phyloP scores from a whole-genome alignment of 2,888 invertebrate genomes.

The Leucozona laternaria region DNA sequence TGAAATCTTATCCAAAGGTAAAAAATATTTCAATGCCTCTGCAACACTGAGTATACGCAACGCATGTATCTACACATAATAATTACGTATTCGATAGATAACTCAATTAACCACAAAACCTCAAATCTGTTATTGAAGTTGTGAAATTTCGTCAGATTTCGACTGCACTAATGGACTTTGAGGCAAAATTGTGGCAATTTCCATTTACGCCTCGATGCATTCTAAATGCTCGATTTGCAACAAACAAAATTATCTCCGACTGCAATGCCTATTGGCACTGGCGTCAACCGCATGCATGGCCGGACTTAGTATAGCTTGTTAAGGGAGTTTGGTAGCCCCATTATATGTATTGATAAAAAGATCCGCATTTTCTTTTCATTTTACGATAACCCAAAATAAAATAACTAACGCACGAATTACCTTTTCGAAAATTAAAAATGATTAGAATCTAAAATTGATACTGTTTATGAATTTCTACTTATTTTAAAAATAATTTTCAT shows the following conservation, averaged over 20 bases:
- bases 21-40: not conserved
- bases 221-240: not conserved
- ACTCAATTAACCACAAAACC: not conserved
- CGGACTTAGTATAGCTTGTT: not conserved
- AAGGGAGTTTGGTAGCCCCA: not conserved
- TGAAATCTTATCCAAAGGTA: not conserved
- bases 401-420: too few relatives aligned
- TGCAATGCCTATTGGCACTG: not conserved
- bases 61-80: too few relatives aligned
- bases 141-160: not conserved
- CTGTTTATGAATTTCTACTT: too few relatives aligned
- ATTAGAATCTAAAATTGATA: too few relatives aligned
- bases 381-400: too few relatives aligned
- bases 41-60: not conserved
- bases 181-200: conserved; percentile 1
- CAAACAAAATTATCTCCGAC: not conserved
- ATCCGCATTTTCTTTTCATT: too few relatives aligned
- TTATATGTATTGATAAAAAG: not conserved
- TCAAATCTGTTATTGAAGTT: not conserved
- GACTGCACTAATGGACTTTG: not conserved
- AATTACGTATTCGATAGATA: not conserved
- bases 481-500: too few relatives aligned
- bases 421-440: too few relatives aligned
- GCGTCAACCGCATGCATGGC: not conserved
- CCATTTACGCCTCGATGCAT: not conserved